These are phyloP conservation scores for Acanthacorydalis orientalis DNA, from an alignment of 2,888 invertebrate species.

Conservation along the genomic window DNA sequence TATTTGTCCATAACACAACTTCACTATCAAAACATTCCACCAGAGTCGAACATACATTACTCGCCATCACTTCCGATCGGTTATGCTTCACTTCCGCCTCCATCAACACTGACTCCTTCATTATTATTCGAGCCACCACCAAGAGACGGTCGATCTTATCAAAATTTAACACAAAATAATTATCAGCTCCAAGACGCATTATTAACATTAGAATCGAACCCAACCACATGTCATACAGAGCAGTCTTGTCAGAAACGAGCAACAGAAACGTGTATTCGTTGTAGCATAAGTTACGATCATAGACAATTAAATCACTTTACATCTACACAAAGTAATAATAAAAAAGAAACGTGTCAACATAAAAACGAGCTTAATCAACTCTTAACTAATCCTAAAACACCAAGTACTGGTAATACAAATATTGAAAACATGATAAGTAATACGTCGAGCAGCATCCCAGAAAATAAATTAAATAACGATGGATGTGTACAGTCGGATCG, in stretches of 20 bases:
- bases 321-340: neutral
- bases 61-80: neutral
- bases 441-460: neutral
- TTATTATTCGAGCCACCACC: constrained; percentile 8
- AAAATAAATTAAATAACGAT: neutral
- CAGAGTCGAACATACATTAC: neutral
- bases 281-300: no score
- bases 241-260: neutral
- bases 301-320: no score
- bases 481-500: neutral
- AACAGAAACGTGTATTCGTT: no score
- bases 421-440: neutral
- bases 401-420: neutral
- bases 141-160: constrained; percentile 1
- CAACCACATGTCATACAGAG: neutral
- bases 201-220: neutral
- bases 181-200: neutral
- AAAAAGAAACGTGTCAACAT: neutral
- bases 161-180: neutral
- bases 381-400: neutral
- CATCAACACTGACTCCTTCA: neutral
- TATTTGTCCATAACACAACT: neutral
- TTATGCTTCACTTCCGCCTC: neutral
- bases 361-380: neutral
- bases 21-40: neutral